Base-by-base conservation (phyloP, 2,888 invertebrate species). In the Drosophila cracens region DNA sequence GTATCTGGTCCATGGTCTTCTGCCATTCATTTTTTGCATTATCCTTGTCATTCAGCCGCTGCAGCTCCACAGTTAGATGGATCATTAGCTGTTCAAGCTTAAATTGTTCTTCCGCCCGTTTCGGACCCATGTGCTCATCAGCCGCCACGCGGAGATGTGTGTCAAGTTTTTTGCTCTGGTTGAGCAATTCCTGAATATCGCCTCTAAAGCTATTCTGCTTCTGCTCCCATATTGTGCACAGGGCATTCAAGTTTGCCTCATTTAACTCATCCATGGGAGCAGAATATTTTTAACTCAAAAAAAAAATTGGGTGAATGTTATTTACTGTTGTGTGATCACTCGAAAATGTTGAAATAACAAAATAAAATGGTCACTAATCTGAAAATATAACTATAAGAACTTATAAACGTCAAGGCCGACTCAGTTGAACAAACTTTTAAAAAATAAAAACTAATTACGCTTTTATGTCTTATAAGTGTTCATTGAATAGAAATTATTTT, bases 81-180 rank as follows among this genome's bases (percentile, higher is more conserved):
- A 94, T 94, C 27, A 96, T 90, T 40, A 94, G 94, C 70, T 95
- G 94, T 43, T 94, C 94, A 48, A 96, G 93, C 70, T 95, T 94
- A 0, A 94, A 93, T 8, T 96, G 93, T 58, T 94, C 93, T 54
- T 94, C 21, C 94, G 76, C 0, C 92, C 2, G 34, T 46, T 16
- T 16, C 21, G n/a, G 3, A 31, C 74, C 25, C 36, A 18, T n/a
- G 1, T 36, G 16, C 1, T 36, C 11, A 29, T 49, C 46, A 6
- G n/a, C 8, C 3, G 31, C 13, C 4, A n/a, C 18, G 3, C 31
- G 52, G 2, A 76, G 21, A 5, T 64, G 40, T 11, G 4, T 21
- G 5, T 48, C 31, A 36, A 76, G 3, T 11, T 18, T 6, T 1
- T 79, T 79, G 11, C 75, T 46, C 31, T 62, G 49, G 7, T 65